These are phyloP conservation scores for Diceros bicornis DNA, from an alignment of 2,797 vertebrate species.

Conservation along the genomic window DNA sequence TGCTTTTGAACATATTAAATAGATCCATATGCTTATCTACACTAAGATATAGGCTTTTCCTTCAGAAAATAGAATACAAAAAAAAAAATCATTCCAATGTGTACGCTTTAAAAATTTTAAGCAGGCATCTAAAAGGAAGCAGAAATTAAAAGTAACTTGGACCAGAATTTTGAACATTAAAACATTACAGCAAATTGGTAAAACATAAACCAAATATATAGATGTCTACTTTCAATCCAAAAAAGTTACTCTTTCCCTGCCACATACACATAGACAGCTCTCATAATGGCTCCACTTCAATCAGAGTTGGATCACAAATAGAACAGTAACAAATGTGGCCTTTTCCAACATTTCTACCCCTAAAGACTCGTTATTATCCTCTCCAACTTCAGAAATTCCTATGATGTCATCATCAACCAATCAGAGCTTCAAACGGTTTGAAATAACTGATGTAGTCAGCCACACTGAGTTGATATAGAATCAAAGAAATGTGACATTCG, in stretches of 20 bases:
- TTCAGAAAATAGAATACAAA: constrained; percentile 82
- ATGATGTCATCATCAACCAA: constrained; percentile 76
- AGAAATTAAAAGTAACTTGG: constrained; percentile 84
- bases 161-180: constrained; percentile 82
- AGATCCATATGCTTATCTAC: constrained; percentile 85
- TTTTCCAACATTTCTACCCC: constrained; percentile 60
- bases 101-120: constrained; percentile 82
- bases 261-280: constrained; percentile 40
- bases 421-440: constrained; percentile 34
- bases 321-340: constrained; percentile 62
- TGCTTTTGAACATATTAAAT: constrained; percentile 84
- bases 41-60: constrained; percentile 78
- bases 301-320: constrained; percentile 63
- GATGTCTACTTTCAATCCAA: constrained; percentile 81
- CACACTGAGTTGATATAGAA: constrained; percentile 75
- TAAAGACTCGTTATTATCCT: constrained; percentile 73
- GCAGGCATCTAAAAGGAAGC: constrained; percentile 81
- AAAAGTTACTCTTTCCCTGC: constrained; percentile 84
- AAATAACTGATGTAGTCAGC: constrained; percentile 69
- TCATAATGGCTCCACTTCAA: constrained; percentile 63
- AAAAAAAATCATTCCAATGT: constrained; percentile 84
- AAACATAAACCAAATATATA: constrained; percentile 85
- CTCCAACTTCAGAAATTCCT: constrained; percentile 69
- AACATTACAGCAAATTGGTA: constrained; percentile 84
- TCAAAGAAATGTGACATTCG: constrained; percentile 80